Base-by-base conservation (phyloP, 2,797 vertebrate genomes). In the Merluccius polli region DNA sequence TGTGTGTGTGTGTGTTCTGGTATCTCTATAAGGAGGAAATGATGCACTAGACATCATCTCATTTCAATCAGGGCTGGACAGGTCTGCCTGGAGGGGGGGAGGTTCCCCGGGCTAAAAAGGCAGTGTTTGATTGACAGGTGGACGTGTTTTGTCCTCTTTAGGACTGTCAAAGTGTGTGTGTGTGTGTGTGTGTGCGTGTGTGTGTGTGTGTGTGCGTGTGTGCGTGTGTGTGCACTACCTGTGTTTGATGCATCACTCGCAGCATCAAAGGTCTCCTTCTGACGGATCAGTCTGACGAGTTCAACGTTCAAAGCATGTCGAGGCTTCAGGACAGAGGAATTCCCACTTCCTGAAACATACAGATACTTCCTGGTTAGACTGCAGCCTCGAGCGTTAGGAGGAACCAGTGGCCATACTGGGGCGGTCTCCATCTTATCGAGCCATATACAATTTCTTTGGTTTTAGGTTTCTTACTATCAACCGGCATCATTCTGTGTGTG, bases 111-210 rank as follows among this genome's bases (percentile, higher is more conserved):
- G 87, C 86, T 72, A 87, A 81, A 87, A 31, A 83, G 75, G 3
- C 77, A 75, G 79, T 81, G 70, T 83, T 90, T 91, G 90, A 93
- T 70, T 90, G 90, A 79, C 89, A 88, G 87, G 78, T 74, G 77
- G 77, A 75, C 86, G 81, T 78, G 77, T 83, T 84, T 67, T 15
- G 76, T 83, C 78, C 76, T 67, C 74, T 75, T 80, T n/a, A n/a
- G 44, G 38, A 77, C 48, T 80, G 78, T 88, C 77, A 75, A 84
- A 3, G 10, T 79, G 67, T 84, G 83, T 81, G 82, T 87, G 75
- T 71, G n/a, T 44, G 36, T 78, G 68, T 83, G 82, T 82, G 83
- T 86, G 75, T 70, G 32, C n/a, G n/a, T n/a, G n/a, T n/a, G n/a
- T n/a, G n/a, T n/a, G n/a, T n/a, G n/a, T n/a, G n/a, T n/a, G n/a